phyloP scores from a whole-genome alignment of 2,888 invertebrate genomes.

The Actias luna region DNA sequence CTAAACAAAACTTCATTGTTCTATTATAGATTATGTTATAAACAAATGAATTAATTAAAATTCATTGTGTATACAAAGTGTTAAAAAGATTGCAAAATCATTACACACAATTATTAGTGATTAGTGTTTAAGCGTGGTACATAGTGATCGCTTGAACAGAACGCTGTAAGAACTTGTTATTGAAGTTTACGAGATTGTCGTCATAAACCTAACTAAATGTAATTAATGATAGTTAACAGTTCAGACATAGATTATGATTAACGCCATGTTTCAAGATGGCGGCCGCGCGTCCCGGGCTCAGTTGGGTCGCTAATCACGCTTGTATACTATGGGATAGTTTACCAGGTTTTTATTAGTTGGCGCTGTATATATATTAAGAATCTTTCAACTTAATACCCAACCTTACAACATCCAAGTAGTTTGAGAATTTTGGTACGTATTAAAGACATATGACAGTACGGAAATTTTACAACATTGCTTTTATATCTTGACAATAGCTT shows the following conservation, averaged over 20 bases:
- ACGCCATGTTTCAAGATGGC: neutral
- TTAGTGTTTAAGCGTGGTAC: neutral
- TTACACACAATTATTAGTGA: too few relatives aligned
- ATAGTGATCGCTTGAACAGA: neutral
- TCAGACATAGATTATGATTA: neutral
- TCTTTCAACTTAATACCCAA: too few relatives aligned
- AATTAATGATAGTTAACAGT: neutral
- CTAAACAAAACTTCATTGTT: too few relatives aligned
- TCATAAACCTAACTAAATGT: neutral
- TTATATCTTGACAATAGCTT: too few relatives aligned
- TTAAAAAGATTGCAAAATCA: neutral
- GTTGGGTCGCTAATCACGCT: neutral
- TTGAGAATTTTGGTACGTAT: too few relatives aligned
- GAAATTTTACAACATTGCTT: too few relatives aligned
- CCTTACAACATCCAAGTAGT: too few relatives aligned
- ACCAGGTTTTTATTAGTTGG: neutral
- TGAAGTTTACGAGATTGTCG: neutral
- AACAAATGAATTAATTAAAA: too few relatives aligned
- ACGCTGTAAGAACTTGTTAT: neutral
- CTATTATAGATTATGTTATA: too few relatives aligned
- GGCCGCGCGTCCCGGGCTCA: neutral
- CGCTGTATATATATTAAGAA: too few relatives aligned
- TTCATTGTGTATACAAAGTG: too few relatives aligned
- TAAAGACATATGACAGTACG: too few relatives aligned
- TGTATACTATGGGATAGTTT: neutral